These are phyloP conservation scores for Tricholauxania praeusta DNA, from an alignment of 2,888 invertebrate genomes.

Conservation along the genomic window DNA sequence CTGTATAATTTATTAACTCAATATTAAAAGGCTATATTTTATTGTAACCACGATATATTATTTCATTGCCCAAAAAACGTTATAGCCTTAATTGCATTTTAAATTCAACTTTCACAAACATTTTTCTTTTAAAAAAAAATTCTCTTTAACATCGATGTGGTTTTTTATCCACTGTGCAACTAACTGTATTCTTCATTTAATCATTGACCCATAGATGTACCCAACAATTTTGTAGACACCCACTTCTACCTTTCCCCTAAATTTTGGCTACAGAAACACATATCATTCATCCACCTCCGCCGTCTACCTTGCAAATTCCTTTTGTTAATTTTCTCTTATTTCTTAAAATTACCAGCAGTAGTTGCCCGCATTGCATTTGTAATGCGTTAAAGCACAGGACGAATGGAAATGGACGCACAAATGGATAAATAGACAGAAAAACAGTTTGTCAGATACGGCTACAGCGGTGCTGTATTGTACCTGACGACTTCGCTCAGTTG, in stretches of 20 bases:
- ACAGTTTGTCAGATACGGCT: neutral
- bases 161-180: too few relatives aligned
- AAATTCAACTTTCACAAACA: too few relatives aligned
- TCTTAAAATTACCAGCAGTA: slow-evolving; percentile 13
- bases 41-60: too few relatives aligned
- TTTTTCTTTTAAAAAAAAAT: too few relatives aligned
- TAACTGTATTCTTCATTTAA: neutral
- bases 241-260: neutral
- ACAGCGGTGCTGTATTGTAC: neutral
- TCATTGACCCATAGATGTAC: neutral
- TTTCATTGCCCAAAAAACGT: too few relatives aligned
- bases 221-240: neutral
- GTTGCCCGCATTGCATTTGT: slow-evolving; percentile 28
- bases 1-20: too few relatives aligned
- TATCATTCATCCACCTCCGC: neutral
- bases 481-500: slow-evolving; percentile 58
- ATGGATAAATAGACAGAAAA: neutral
- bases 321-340: slow-evolving; percentile 40
- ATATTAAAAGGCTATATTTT: too few relatives aligned
- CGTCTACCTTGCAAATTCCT: slow-evolving; percentile 34
- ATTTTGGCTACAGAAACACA: neutral
- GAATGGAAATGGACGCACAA: neutral
- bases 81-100: too few relatives aligned
- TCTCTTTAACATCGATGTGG: too few relatives aligned
- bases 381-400: slow-evolving; percentile 15